Evolutionary conservation across 2,888 invertebrate species (phyloP), one percentile per base, ranked within the genome.

Genomic region (Hypolimnas misippus): DNA sequence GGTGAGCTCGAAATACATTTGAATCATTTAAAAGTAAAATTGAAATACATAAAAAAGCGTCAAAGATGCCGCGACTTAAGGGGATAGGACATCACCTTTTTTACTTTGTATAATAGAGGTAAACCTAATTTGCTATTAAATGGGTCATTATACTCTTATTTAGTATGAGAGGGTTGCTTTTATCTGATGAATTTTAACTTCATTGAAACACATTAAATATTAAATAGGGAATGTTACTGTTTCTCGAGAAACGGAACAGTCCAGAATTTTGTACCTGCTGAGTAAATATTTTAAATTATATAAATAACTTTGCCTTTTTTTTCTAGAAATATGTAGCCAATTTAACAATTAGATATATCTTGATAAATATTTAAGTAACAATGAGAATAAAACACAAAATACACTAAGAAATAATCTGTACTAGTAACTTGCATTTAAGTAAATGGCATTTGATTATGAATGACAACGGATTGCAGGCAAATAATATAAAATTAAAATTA

Each of bases 71-170:
- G 70, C 66, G 54, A 33, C 62, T 64, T 58, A 62, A 57, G 70
- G 67, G 67, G 70, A 67, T 63, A 59, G 60, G 63, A 67, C 65
- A 61, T 63, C 61, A 70, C 65, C 71, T 74, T 78, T 75, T 70
- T 61, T 42, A 7, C 14, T 17, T 46, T n/a, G 19, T 21, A 46
- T 21, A 42, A 42, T 58, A 54, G 54, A 57, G 56, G 21, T 70
- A 68, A 79, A 83, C 84, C 88, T 89, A 91, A 89, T 91, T 92
- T 89, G 87, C 86, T 89, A 89, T 83, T 89, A 89, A 90, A 89
- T 90, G 83, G 86, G 81, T 81, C 83, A 85, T 90, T 87, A 87
- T 85, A 78, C 76, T 79, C 79, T 79, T 83, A 81, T 83, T 58
- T 50, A 54, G 17, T 65, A 17, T 75, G 76, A 80, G 78, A 86